phyloP scores from a whole-genome alignment of 2,888 invertebrate genomes.

The Ochlodes sylvanus region DNA sequence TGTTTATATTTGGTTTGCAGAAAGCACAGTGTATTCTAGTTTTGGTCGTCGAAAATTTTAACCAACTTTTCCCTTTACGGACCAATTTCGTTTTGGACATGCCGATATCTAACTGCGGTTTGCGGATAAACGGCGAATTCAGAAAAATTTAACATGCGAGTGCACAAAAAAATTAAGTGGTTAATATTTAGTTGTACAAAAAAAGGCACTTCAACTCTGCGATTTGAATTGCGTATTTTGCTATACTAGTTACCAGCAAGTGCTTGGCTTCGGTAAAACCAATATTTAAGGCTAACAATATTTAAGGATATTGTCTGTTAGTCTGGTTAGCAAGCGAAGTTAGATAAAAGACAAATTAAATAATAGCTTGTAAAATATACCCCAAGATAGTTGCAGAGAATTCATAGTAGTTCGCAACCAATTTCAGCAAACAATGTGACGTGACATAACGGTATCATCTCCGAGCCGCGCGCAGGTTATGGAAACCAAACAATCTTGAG shows the following conservation, averaged over 20 bases:
- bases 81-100: constrained; percentile 15
- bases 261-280: too few species aligned
- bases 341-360: too few species aligned
- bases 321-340: too few species aligned
- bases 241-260: too few species aligned
- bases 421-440: neutral
- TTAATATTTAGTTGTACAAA: neutral
- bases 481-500: constrained; percentile 9
- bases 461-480: neutral
- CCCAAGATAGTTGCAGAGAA: neutral
- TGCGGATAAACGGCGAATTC: neutral
- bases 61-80: constrained; percentile 16
- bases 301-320: too few species aligned
- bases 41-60: constrained; percentile 6
- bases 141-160: neutral
- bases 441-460: neutral
- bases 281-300: too few species aligned
- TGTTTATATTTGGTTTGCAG: constrained; percentile 11
- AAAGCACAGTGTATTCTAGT: constrained; percentile 17
- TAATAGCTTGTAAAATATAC: neutral
- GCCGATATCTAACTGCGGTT: constrained; percentile 4
- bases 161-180: neutral
- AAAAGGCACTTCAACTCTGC: too few species aligned
- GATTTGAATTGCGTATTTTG: neutral
- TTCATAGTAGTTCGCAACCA: neutral